phyloP scores from a whole-genome alignment of 2,797 vertebrate species.

The Melanotaenia boesemani region DNA sequence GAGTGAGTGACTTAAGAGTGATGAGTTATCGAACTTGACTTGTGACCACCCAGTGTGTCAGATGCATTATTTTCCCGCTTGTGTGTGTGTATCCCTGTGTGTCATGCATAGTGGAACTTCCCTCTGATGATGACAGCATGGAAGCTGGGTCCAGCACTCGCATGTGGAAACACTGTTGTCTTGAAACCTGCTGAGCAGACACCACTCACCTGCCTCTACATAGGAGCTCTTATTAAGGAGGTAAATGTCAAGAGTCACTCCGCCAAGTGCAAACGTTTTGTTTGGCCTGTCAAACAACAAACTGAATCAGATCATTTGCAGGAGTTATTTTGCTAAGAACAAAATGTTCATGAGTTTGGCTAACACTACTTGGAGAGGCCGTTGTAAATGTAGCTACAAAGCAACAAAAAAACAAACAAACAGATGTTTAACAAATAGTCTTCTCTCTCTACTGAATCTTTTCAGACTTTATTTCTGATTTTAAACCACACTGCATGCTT shows the following conservation, averaged over 20 bases:
- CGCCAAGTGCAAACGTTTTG: slow-evolving; percentile 14
- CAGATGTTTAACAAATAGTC: slow-evolving; percentile 48
- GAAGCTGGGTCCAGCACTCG: slow-evolving; percentile 97
- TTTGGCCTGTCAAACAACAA: slow-evolving; percentile 14
- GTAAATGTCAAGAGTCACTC: slow-evolving; percentile 48
- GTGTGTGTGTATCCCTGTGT: slow-evolving; percentile 36
- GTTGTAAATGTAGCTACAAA: slow-evolving; percentile 31
- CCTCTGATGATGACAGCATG: slow-evolving; percentile 98
- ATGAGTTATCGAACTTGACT: slow-evolving; percentile 77
- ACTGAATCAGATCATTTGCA: slow-evolving; percentile 37
- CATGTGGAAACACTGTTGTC: slow-evolving; percentile 96
- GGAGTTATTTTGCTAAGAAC: slow-evolving; percentile 49
- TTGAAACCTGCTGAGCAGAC: slow-evolving; percentile 99
- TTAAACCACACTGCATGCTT: not conserved
- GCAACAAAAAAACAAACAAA: slow-evolving; percentile 33
- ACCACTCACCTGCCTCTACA: slow-evolving; percentile 95
- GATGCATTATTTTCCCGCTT: slow-evolving; percentile 62
- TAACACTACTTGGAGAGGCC: slow-evolving; percentile 34
- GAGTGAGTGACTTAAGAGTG: slow-evolving; percentile 75
- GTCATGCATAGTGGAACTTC: slow-evolving; percentile 95
- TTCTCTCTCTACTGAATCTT: slow-evolving; percentile 21
- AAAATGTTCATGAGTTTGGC: slow-evolving; percentile 51
- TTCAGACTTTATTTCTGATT: slow-evolving; percentile 18
- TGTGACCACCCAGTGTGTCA: slow-evolving; percentile 77
- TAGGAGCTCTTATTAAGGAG: slow-evolving; percentile 97